These are phyloP conservation scores for Taenaris catops DNA, from an alignment of 2,888 invertebrate species.

Conservation along the genomic window DNA sequence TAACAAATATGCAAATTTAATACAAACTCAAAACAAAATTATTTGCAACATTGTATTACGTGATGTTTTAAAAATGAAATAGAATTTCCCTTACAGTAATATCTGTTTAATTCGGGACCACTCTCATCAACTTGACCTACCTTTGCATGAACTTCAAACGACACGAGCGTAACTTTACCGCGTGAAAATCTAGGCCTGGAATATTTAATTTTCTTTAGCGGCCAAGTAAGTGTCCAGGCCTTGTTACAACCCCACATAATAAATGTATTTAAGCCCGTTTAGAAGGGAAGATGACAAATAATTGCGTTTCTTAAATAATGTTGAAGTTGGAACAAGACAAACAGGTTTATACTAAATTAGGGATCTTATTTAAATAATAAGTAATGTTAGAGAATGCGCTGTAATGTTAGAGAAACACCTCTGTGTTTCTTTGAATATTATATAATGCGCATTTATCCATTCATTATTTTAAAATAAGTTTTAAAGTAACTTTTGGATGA, in stretches of 20 bases:
- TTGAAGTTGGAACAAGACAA: no score
- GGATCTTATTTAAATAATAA: no score
- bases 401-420: no score
- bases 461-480: no score
- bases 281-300: not conserved
- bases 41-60: no score
- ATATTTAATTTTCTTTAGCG: constrained; percentile 21
- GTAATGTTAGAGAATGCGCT: no score
- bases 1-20: no score
- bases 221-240: constrained; percentile 3
- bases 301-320: not conserved
- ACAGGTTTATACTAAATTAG: no score
- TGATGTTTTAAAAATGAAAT: constrained; percentile 1
- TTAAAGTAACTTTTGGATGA: no score
- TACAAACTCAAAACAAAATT: no score
- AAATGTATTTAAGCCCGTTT: not conserved
- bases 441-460: no score
- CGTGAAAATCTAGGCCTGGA: constrained; percentile 19
- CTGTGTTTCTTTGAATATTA: no score
- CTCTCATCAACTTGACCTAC: constrained; percentile 20
- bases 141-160: constrained; percentile 16
- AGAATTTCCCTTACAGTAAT: constrained; percentile 2
- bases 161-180: constrained; percentile 7
- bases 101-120: constrained; percentile 12
- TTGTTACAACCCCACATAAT: constrained; percentile 1